Base-by-base conservation (phyloP, 1,140 invertebrate genomes). In the Sycophaga agraensis region DNA sequence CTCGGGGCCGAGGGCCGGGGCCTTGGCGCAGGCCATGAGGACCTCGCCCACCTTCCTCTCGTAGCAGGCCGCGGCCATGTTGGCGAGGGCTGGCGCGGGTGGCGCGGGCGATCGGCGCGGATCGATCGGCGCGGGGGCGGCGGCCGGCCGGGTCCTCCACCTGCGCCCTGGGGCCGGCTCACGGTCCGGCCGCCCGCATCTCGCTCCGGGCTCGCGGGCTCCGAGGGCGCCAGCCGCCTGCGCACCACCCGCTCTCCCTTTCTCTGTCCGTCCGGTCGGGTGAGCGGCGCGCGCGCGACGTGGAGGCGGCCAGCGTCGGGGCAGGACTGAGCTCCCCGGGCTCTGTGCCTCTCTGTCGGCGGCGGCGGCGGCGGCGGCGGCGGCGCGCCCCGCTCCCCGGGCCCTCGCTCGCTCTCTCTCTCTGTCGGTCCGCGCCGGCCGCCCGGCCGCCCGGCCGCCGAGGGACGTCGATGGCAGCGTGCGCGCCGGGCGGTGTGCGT, bases 41-140 rank as follows among this genome's bases (percentile, higher is more conserved):
- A 46, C 68, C 64, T 70, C 64, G 59, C 71, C 68, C 46, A 72
- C 68, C 70, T 73, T 68, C 64, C 72, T 66, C 50, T 73, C 72
- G 66, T 72, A 73, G 51, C 72, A 73, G 55, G 72, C 70, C 56
- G 72, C 72, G 60, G 72, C 72, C 72, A 73, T 73, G 59, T 72
- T 72, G 4, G 31, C 5, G 9, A 28, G 11, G 1, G 63, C 4
- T 19, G 70, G 54, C 63, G 61, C 57, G 37, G 43, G 50, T 55
- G 56, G 26, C 39, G 24, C 46, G 17, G 28, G 40, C 37, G 46
- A 50, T 45, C 31, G 48, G 46, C 26, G 26, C 12, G 39, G 45
- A 50, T 58, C 56, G 62, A 58, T 50, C 34, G 35, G 31, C 24
- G 61, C 7, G 46, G 37, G 26, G 1, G n/a, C 2, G 4, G 4